These are phyloP conservation scores for Bergia sp. DNA, from an alignment of 92 coral and sea anemone genomes.

Conservation along the genomic window DNA sequence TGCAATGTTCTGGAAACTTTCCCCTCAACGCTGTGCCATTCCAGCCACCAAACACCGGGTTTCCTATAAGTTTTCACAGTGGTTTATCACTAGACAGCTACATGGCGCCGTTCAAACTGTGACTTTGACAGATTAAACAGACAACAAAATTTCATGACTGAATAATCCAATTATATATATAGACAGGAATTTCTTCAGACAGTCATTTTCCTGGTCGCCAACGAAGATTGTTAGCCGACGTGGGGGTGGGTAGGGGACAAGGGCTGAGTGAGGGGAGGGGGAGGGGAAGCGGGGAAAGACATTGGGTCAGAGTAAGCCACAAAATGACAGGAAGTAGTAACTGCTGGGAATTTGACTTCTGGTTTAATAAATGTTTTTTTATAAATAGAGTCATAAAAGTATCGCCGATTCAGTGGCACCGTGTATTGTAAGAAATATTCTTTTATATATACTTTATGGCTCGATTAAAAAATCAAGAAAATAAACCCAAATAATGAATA, in stretches of 20 bases:
- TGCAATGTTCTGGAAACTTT: slow-evolving; percentile 45
- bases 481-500: background rate
- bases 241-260: background rate
- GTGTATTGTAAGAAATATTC: background rate
- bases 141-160: background rate
- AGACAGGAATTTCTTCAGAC: background rate
- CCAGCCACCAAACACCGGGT: slow-evolving; percentile 33
- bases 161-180: slow-evolving; percentile 6
- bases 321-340: background rate
- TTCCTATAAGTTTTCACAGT: slow-evolving; percentile 38
- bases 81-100: slow-evolving; percentile 39
- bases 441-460: too few species aligned
- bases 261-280: background rate
- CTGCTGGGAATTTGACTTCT: background rate
- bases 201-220: background rate
- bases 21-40: slow-evolving; percentile 39
- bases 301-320: background rate
- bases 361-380: too few species aligned
- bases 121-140: background rate
- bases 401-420: background rate
- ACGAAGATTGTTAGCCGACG: background rate
- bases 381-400: background rate
- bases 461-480: background rate
- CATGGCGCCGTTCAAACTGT: slow-evolving; percentile 46
- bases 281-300: background rate